A percentile compares a stretch with the other conserved stretches of the same genome.
phyloP scores from a whole-genome alignment of 1,140 invertebrate species.

The Bombus cullumanus region DNA sequence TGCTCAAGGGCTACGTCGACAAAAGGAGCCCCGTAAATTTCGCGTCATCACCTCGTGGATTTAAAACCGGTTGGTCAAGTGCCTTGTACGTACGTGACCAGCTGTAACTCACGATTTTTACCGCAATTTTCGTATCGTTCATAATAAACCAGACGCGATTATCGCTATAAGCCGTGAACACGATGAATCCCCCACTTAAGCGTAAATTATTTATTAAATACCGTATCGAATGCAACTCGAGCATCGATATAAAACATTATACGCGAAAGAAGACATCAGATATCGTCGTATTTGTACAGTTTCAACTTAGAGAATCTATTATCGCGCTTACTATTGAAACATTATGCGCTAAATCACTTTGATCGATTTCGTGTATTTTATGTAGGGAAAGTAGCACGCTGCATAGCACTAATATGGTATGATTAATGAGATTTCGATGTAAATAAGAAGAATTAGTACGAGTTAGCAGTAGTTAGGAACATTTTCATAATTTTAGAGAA shows the following conservation, averaged over 20 bases:
- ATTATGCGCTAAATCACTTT: neutral
- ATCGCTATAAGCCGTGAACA: neutral
- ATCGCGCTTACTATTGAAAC: neutral
- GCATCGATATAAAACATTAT: neutral
- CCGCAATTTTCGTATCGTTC: constrained; percentile 55
- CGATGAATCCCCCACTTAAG: neutral
- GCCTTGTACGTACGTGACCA: constrained; percentile 29
- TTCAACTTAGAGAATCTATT: neutral
- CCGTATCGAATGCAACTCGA: neutral
- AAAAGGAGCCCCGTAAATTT: constrained; percentile 63
- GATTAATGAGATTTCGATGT: neutral
- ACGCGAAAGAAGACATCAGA: neutral
- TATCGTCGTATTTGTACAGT: neutral
- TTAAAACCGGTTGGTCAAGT: constrained; percentile 66
- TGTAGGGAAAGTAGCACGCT: neutral
- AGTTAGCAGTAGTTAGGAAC: neutral
- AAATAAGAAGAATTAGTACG: neutral
- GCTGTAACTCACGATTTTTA: constrained; percentile 61
- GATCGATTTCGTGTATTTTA: neutral
- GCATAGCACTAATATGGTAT: neutral
- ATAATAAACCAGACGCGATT: constrained; percentile 13
- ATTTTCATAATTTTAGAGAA: neutral
- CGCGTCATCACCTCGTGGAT: constrained; percentile 64
- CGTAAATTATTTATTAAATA: constrained; percentile 10
- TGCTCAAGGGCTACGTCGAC: constrained; percentile 57